Evolutionary conservation across 2,113 vertebrate species (phyloP).

Genomic region (Calonectris borealis): DNA sequence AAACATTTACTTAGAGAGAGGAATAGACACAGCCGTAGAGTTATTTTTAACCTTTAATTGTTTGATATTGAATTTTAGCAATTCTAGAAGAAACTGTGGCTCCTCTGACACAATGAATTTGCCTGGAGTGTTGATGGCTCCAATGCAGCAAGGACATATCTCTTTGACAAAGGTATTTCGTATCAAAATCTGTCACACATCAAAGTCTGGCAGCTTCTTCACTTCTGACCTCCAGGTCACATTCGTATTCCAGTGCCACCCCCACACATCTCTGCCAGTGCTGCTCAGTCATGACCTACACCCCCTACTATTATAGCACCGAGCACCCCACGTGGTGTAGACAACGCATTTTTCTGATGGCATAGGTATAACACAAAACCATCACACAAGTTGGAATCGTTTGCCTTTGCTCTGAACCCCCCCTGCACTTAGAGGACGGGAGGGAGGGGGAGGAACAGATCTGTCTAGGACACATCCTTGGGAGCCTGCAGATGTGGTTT

Average conservation of each 20-base stretch:
- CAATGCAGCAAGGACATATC: neutral
- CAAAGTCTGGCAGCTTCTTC: neutral
- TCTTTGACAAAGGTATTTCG: neutral
- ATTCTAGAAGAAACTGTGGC: neutral
- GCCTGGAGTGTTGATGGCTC: neutral
- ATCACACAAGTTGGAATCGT: neutral
- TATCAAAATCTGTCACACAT: neutral
- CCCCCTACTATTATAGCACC: neutral
- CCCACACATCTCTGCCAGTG: neutral
- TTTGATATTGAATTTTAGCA: neutral
- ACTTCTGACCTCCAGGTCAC: neutral
- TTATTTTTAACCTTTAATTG: conserved; percentile 28
- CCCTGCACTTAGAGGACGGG: neutral
- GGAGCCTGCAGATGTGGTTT: neutral
- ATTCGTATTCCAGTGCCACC: neutral
- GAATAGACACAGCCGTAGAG: neutral
- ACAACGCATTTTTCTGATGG: neutral
- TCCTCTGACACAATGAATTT: neutral
- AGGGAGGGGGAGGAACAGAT: neutral
- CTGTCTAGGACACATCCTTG: neutral
- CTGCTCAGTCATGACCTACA: neutral
- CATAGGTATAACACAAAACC: neutral
- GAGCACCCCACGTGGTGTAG: accelerated
- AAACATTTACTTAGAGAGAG: conserved; percentile 1
- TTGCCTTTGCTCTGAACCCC: neutral